Conservation (phyloP, 2,797 vertebrate genomes). For the Discoglossus pictus region DNA sequence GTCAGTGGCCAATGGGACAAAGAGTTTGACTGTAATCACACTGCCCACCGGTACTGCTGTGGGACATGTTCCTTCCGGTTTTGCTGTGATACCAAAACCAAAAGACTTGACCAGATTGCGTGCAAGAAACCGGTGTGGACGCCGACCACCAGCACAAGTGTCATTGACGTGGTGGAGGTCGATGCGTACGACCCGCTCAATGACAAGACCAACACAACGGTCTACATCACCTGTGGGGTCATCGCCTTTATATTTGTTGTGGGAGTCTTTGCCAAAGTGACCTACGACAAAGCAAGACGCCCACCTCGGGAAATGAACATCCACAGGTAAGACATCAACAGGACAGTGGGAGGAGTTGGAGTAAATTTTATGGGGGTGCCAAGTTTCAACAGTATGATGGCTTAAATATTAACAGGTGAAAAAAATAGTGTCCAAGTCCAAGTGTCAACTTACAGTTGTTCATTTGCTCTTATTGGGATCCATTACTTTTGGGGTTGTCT, state of each 20-base stretch:
- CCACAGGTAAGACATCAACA: conserved; percentile 81
- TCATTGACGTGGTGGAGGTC: conserved; percentile 73
- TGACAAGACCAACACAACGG: conserved; percentile 94
- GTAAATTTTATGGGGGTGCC: no score
- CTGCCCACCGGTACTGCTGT: conserved; percentile 94
- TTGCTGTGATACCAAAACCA: conserved; percentile 92
- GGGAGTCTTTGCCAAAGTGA: conserved; percentile 91
- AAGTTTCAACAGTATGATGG: no score
- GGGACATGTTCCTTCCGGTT: conserved; percentile 97
- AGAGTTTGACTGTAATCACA: conserved; percentile 97
- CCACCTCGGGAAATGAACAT: conserved; percentile 98
- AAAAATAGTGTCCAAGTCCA: no score
- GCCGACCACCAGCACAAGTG: conserved; percentile 70
- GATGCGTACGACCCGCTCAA: conserved; percentile 88
- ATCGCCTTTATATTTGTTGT: conserved; percentile 89
- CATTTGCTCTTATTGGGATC: no score
- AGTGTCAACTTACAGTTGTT: no score
- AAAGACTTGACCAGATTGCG: conserved; percentile 88
- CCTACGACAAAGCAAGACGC: conserved; percentile 93
- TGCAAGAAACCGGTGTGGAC: conserved; percentile 95
- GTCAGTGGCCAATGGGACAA: conserved; percentile 96
- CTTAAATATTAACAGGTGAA: no score
- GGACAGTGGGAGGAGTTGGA: not conserved
- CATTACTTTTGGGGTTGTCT: no score
- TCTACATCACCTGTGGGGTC: conserved; percentile 95